A percentile compares a stretch with the other conserved stretches of the same genome.
Conservation (phyloP, 2,888 invertebrate species). For the Luffia ferchaultella region DNA sequence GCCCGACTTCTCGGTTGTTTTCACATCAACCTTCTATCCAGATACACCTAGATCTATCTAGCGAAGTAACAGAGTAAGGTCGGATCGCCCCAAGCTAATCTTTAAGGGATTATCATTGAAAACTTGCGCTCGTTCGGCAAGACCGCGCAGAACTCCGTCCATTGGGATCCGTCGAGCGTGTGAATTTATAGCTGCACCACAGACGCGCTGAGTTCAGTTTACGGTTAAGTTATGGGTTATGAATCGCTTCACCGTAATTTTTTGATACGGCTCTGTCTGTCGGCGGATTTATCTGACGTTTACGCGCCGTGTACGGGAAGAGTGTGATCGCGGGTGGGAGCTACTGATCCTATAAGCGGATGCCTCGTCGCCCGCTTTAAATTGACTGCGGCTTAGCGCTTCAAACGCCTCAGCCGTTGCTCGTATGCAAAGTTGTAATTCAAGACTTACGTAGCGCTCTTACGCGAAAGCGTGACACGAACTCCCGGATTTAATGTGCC, state of each 20-base stretch:
- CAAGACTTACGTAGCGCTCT: constrained; percentile 52
- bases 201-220: not conserved
- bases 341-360: constrained; percentile 44
- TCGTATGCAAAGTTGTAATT: constrained; percentile 55
- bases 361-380: constrained; percentile 4
- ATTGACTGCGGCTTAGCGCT: constrained; percentile 49
- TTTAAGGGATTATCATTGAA: constrained; percentile 30
- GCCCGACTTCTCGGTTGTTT: no score
- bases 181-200: constrained; percentile 23
- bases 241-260: not conserved
- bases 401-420: constrained; percentile 46
- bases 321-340: not conserved
- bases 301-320: constrained; percentile 33
- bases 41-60: no score
- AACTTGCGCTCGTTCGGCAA: constrained; percentile 24
- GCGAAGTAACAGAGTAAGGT: not conserved
- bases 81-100: constrained; percentile 22
- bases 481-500: constrained; percentile 3
- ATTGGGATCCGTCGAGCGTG: constrained; percentile 28
- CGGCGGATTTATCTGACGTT: constrained; percentile 45
- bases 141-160: constrained; percentile 22
- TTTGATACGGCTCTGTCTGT: constrained; percentile 8
- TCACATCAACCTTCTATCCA: no score
- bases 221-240: not conserved
- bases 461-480: constrained; percentile 51